Base-by-base conservation (phyloP, 1,140 invertebrate species). In the Triops longicaudatus region DNA sequence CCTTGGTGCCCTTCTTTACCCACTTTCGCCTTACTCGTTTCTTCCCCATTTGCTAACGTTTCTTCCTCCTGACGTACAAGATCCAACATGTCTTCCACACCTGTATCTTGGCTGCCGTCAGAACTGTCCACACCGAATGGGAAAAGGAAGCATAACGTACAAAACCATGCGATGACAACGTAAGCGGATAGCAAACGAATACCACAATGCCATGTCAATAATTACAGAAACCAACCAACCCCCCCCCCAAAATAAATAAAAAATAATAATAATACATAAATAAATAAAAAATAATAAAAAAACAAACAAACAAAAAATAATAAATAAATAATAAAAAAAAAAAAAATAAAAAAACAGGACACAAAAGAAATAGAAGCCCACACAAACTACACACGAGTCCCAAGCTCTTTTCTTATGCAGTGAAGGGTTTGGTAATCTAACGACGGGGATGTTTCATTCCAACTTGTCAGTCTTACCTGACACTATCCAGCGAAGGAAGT, bases 41-140 rank as follows among this genome's bases (percentile, higher is more conserved):
- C 50, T 12, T 22, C 44, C 22, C 22, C 50, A n/a, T 63, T 22
- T 22, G 50, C 50, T 22, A 63, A 9, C 10, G 17, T 22, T 63
- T 63, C 50, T 22, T 63, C 50, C 22, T 63, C 50, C 17, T 63
- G 14, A 63, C 50, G 50, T 63, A 63, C 50, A 9, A 63, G 14
- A 63, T 63, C 50, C 50, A 63, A 63, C 50, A 63, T 63, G 14
- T 63, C 50, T n/a, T 63, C 50, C 50, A 63, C 10, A 63, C 50
- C 50, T 63, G 50, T 63, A 63, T 63, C 50, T 63, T 63, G 50
- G 50, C 50, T 63, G 50, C 50, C 50, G 14, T 63, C n/a, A 12
- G 10, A 9, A 22, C 50, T 63, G 50, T 63, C 14, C 50, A 17
- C 14, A 22, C 17, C 22, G 28, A 74, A 74, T 14, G 28, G 14